Percentiles rank a stretch among this genome's conserved stretches.
Conservation (phyloP, 2,888 invertebrate genomes). For the Conomelus anceps region DNA sequence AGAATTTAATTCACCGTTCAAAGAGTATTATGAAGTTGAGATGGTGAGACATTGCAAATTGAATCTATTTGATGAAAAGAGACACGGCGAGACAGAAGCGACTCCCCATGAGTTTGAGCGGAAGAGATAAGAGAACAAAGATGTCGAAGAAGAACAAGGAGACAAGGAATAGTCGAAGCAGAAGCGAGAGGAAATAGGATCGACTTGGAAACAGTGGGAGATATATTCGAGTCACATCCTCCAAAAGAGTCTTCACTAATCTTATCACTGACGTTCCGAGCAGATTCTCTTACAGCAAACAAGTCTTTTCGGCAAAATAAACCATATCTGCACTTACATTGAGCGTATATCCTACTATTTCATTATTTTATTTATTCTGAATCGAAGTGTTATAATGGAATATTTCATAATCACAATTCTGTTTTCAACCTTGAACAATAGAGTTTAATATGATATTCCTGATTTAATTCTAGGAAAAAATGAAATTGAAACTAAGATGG, state of each 20-base stretch:
- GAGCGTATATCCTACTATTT: not conserved
- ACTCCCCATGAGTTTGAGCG: not conserved
- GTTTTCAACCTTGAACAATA: too few species aligned
- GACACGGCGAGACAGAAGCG: not conserved
- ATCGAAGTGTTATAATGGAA: not conserved
- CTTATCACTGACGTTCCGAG: not conserved
- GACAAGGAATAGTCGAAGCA: not conserved
- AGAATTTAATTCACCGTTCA: not conserved
- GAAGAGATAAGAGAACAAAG: not conserved
- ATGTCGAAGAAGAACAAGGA: not conserved
- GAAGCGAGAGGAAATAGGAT: not conserved
- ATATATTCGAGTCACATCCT: not conserved
- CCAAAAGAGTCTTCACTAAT: not conserved
- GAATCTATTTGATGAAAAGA: not conserved
- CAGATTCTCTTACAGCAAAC: not conserved
- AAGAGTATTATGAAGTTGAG: not conserved
- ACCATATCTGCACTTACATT: not conserved
- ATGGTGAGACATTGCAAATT: not conserved
- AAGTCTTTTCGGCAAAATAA: not conserved
- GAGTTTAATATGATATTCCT: too few species aligned
- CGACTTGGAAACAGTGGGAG: not conserved
- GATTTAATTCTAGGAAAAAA: too few species aligned
- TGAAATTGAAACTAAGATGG: too few species aligned
- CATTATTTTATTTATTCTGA: not conserved
- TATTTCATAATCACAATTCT: not conserved